Conservation (phyloP, 1,140 invertebrate genomes). For the Papilio aristodemus region DNA sequence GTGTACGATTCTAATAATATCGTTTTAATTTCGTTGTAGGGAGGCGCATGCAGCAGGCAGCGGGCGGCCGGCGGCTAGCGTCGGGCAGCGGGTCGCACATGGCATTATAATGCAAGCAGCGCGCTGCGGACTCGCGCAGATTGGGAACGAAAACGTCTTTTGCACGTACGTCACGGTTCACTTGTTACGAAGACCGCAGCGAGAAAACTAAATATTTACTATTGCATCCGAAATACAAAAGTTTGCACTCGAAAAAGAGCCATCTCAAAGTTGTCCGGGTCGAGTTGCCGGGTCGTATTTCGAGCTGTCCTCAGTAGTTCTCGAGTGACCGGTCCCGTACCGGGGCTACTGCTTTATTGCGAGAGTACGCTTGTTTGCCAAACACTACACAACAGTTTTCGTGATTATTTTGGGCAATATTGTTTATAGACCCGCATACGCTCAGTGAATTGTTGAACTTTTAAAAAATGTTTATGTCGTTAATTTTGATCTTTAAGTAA, state of each 20-base stretch:
- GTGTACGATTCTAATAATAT: slow-evolving; percentile 57
- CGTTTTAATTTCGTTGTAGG: slow-evolving; percentile 62
- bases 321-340: slow-evolving; percentile 56
- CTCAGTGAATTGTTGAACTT: slow-evolving; percentile 4
- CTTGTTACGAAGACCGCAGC: slow-evolving; percentile 61
- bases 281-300: slow-evolving; percentile 56
- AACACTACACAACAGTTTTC: slow-evolving; percentile 62
- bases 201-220: slow-evolving; percentile 67
- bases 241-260: slow-evolving; percentile 63
- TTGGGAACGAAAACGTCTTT: slow-evolving; percentile 55
- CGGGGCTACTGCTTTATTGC: slow-evolving; percentile 52
- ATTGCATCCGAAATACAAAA: slow-evolving; percentile 66
- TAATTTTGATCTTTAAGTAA: background rate
- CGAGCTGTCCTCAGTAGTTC: slow-evolving; percentile 58
- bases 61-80: no score
- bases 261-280: slow-evolving; percentile 56
- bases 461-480: background rate
- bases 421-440: slow-evolving; percentile 38
- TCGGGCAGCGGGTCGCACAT: slow-evolving; percentile 35
- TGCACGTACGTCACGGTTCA: slow-evolving; percentile 61
- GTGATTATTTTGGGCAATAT: slow-evolving; percentile 66
- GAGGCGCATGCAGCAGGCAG: slow-evolving; percentile 39
- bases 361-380: slow-evolving; percentile 57
- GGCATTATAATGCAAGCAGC: slow-evolving; percentile 58
- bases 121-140: slow-evolving; percentile 47